phyloP scores from a whole-genome alignment of 2,888 invertebrate genomes.

The Embidobia sp. region DNA sequence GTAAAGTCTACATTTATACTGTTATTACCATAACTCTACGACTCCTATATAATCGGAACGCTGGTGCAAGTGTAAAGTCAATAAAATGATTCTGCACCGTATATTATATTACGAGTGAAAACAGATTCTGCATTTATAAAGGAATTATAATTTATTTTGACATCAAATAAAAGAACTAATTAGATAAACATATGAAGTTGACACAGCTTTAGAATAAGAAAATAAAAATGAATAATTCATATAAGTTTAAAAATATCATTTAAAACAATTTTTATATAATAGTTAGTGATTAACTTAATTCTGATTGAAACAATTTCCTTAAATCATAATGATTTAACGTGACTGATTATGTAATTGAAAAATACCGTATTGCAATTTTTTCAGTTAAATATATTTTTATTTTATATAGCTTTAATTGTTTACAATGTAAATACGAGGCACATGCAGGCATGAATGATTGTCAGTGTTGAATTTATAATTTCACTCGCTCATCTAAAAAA shows the following conservation, averaged over 20 bases:
- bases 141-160: no score
- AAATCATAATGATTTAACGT: slow-evolving; percentile 15
- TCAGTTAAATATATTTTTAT: slow-evolving; percentile 16
- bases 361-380: neutral
- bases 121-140: no score
- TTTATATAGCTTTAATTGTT: slow-evolving; percentile 31
- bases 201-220: no score
- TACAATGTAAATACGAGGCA: slow-evolving; percentile 28
- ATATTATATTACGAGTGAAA: no score
- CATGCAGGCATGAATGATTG: slow-evolving; percentile 2
- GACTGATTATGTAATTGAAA: slow-evolving; percentile 22
- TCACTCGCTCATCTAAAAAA: slow-evolving; percentile 24
- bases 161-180: no score
- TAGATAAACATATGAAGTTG: no score
- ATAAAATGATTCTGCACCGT: slow-evolving; percentile 15
- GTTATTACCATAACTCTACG: slow-evolving; percentile 36
- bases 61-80: slow-evolving; percentile 21
- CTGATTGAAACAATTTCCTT: neutral
- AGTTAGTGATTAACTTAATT: neutral
- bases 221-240: no score
- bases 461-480: slow-evolving; percentile 23
- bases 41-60: slow-evolving; percentile 18
- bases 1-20: slow-evolving; percentile 50
- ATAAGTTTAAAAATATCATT: no score
- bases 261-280: no score